A percentile compares a stretch with the other conserved stretches of the same genome.
phyloP scores from a whole-genome alignment of 2,797 vertebrate species.

The Gymnopithys bicolor region DNA sequence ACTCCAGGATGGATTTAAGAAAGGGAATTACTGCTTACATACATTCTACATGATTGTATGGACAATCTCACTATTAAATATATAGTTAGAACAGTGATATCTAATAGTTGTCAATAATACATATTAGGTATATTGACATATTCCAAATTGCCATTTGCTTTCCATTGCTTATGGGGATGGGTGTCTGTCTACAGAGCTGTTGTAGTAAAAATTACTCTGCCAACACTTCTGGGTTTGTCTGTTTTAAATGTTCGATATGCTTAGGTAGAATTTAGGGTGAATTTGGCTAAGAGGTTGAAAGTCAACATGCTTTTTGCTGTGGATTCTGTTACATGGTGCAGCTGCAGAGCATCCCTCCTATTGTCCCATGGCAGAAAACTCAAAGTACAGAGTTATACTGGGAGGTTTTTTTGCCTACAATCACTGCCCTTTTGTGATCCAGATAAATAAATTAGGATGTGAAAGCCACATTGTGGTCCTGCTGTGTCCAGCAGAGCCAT shows the following conservation, averaged over 20 bases:
- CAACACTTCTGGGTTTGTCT: background rate
- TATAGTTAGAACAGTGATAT: background rate
- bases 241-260: background rate
- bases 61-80: background rate
- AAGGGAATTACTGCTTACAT: background rate
- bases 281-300: background rate
- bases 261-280: background rate
- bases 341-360: background rate
- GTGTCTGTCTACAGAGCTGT: background rate
- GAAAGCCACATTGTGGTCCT: background rate
- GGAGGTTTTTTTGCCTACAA: background rate
- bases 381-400: rapidly evolving
- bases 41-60: background rate
- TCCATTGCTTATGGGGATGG: rapidly evolving
- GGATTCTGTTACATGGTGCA: rapidly evolving
- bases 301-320: background rate
- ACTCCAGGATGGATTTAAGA: background rate
- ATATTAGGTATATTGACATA: background rate
- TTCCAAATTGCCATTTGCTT: background rate
- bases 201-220: background rate
- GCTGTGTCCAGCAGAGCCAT: background rate
- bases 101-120: background rate
- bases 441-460: background rate
- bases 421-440: background rate
- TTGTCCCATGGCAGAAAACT: background rate